phyloP scores from a whole-genome alignment of 1,140 invertebrate species.

The Macrobrachium rosenbergii region DNA sequence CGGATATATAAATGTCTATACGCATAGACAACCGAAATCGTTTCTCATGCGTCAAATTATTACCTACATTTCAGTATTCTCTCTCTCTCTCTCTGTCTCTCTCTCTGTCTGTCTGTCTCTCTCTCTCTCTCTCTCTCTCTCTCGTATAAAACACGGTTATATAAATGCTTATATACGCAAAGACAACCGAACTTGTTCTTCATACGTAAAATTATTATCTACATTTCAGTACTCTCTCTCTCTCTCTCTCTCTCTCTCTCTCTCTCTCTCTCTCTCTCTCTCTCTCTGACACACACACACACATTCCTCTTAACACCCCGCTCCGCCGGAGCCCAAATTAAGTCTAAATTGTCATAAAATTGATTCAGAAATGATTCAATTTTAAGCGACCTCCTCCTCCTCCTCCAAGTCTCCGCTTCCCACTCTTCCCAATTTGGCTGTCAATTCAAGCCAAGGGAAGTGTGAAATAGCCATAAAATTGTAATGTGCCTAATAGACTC shows the following conservation, averaged over 20 bases:
- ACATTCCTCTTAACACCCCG: neutral
- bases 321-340: constrained; percentile 34
- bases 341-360: constrained; percentile 59
- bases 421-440: constrained; percentile 43
- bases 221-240: constrained; percentile 1
- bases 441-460: constrained; percentile 52
- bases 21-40: too few species aligned
- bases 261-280: neutral
- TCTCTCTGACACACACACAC: neutral
- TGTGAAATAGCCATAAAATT: constrained; percentile 60
- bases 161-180: too few species aligned
- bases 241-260: neutral
- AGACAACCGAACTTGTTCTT: too few species aligned
- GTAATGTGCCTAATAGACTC: constrained; percentile 49
- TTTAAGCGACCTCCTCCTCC: constrained; percentile 14
- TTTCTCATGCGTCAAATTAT: too few species aligned
- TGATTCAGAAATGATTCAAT: constrained; percentile 59
- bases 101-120: too few species aligned
- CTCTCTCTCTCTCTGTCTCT: too few species aligned
- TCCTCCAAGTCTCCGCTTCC: constrained; percentile 30
- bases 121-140: too few species aligned
- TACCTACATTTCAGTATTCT: too few species aligned
- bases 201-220: too few species aligned
- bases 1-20: too few species aligned
- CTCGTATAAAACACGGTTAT: too few species aligned